These are phyloP conservation scores for Vollenhovia emeryi DNA, from an alignment of 1,140 invertebrate genomes.

Conservation along the genomic window DNA sequence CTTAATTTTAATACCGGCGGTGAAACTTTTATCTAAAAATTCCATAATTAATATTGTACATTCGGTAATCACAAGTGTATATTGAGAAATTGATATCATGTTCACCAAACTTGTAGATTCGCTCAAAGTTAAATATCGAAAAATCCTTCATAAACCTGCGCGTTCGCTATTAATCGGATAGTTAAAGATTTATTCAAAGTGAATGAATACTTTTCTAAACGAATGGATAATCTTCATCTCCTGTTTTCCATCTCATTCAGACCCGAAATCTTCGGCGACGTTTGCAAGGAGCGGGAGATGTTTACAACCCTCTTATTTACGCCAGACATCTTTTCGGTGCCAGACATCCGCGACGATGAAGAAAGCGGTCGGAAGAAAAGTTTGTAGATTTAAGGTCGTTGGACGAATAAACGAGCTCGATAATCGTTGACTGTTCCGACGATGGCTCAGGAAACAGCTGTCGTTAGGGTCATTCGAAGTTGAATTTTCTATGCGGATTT, in stretches of 20 bases:
- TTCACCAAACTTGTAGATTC: background rate
- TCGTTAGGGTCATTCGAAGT: conserved; percentile 58
- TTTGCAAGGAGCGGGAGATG: conserved; percentile 1
- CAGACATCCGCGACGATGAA: conserved; percentile 50
- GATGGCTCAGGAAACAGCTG: conserved; percentile 63
- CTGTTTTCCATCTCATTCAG: background rate
- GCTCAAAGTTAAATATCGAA: background rate
- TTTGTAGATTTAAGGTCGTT: conserved; percentile 64
- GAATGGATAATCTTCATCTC: too few relatives aligned
- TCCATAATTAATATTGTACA: background rate
- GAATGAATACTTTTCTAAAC: background rate
- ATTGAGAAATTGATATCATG: background rate
- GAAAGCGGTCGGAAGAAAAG: conserved; percentile 37
- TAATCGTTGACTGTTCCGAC: conserved; percentile 52
- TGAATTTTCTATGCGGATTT: conserved; percentile 58
- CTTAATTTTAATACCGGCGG: background rate
- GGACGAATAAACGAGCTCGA: conserved; percentile 62
- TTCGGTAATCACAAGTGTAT: background rate
- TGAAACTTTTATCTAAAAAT: background rate
- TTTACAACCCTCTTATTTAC: conserved; percentile 60
- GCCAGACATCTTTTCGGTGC: conserved; percentile 44
- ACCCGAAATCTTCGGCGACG: background rate
- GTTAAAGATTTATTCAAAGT: background rate
- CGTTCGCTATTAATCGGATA: background rate
- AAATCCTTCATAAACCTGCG: background rate